Evolutionary conservation across 2,797 vertebrate species (phyloP).

Genomic region (Ptychobarbus kaznakovi): DNA sequence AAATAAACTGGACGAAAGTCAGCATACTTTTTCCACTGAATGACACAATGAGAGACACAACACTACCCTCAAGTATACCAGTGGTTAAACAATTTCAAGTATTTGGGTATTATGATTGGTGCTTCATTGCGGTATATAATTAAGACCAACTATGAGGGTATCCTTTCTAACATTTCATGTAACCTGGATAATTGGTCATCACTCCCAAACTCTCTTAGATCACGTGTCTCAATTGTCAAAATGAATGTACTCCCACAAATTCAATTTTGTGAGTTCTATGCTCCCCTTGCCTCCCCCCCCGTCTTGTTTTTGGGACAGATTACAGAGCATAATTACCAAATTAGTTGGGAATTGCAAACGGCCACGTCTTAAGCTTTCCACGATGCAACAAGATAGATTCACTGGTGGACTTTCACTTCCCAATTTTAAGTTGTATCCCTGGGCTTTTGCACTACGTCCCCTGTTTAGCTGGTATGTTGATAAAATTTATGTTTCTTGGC

Average conservation of each 20-base stretch:
- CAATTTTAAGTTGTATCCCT: not conserved
- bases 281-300: not conserved
- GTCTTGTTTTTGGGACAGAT: not conserved
- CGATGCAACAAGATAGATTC: not conserved
- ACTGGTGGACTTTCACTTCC: not conserved
- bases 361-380: constrained; percentile 1
- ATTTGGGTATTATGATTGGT: not conserved
- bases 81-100: constrained; percentile 10
- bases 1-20: constrained; percentile 26
- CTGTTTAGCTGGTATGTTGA: not conserved
- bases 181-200: not conserved
- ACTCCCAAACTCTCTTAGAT: not conserved
- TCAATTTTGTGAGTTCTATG: not conserved
- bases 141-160: constrained; percentile 15
- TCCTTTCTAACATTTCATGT: not conserved
- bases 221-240: constrained; percentile 17
- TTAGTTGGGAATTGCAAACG: constrained; percentile 25
- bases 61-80: not conserved
- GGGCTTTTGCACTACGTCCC: not conserved
- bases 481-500: not conserved
- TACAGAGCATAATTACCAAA: constrained; percentile 11
- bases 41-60: not conserved
- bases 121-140: constrained; percentile 9
- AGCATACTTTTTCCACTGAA: constrained; percentile 20
- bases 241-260: constrained; percentile 37